These are phyloP conservation scores for Pheosia tremula DNA, from an alignment of 2,888 invertebrate species.

Conservation along the genomic window DNA sequence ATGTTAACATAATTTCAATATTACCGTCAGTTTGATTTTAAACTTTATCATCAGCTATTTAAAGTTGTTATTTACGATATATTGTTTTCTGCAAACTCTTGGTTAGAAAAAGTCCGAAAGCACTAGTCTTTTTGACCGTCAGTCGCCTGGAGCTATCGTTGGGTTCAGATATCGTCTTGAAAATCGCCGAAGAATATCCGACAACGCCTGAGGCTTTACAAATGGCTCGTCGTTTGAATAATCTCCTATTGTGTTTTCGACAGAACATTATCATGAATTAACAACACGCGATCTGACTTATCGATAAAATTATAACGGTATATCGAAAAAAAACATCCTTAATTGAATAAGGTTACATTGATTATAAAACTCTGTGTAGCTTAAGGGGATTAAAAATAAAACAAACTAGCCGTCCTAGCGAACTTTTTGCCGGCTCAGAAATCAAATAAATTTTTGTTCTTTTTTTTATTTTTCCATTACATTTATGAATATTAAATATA, in stretches of 20 bases:
- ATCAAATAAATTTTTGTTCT: too few species aligned
- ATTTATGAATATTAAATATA: too few species aligned
- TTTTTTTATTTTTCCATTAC: too few species aligned
- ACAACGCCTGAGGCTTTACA: slow-evolving; percentile 45
- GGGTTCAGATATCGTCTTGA: slow-evolving; percentile 50
- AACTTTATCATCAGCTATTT: slow-evolving; percentile 6
- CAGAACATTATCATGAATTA: slow-evolving; percentile 37
- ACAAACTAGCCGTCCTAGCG: too few species aligned
- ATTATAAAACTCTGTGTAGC: too few species aligned
- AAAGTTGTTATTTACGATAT: slow-evolving; percentile 6
- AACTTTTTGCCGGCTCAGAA: too few species aligned
- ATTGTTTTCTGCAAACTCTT: slow-evolving; percentile 11
- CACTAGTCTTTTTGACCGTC: slow-evolving; percentile 38
- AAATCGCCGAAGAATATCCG: slow-evolving; percentile 55
- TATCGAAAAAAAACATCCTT: slow-evolving; percentile 10
- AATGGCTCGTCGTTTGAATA: slow-evolving; percentile 45
- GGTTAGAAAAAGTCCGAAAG: slow-evolving; percentile 26
- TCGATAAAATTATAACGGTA: slow-evolving; percentile 34
- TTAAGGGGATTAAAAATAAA: too few species aligned
- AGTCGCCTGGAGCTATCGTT: slow-evolving; percentile 51
- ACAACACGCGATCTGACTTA: slow-evolving; percentile 49
- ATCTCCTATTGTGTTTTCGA: slow-evolving; percentile 44
- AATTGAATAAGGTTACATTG: too few species aligned
- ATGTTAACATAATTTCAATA: slow-evolving; percentile 13
- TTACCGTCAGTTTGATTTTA: slow-evolving; percentile 9